Evolutionary conservation across 2,888 invertebrate genomes (phyloP), one percentile per base, ranked within the genome.

Genomic region (Xylocampa areola): DNA sequence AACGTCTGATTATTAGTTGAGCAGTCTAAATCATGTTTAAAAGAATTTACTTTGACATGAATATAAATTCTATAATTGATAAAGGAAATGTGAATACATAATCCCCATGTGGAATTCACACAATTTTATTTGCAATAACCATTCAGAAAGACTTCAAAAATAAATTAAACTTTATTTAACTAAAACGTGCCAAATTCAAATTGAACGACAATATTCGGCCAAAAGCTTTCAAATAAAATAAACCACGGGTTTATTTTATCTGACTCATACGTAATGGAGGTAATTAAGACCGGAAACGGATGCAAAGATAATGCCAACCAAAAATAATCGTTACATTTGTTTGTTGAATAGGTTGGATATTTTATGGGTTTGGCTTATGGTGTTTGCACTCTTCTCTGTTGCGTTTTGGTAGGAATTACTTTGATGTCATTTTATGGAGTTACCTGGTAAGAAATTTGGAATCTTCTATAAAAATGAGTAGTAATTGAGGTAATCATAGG

Each of bases 201-300:
- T 55, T 55, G 37, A 43, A 50, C 50, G 61, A 43, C 64, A 58
- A 58, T 40, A 50, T 48, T 61, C 48, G 44, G 6, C 29, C 27
- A 33, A 49, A 51, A 33, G 16, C 53, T 36, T 36, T 30, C 47
- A 44, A 71, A 71, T 68, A 58, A 71, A 68, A 68, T 71, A 57
- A 64, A 60, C 23, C 39, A 55, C 39, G 57, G 36, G 55, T 51
- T 65, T 53, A 55, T 65, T 48, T 68, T 68, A 70, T 68, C 70
- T 37, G 57, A 43, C 16, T 54, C 70, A 51, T 64, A 57, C 44
- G 49, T 68, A 72, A 71, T 66, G 65, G 72, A 17, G 53, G 66
- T 63, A 57, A 72, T 72, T 69, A 72, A 69, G 44, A 52, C 36
- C 54, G 66, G 49, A 63, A 49, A 39, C 33, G 66, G 69, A 66